These are phyloP conservation scores for Plumapathes pennacea DNA, from an alignment of 92 coral and sea anemone species.

Conservation along the genomic window DNA sequence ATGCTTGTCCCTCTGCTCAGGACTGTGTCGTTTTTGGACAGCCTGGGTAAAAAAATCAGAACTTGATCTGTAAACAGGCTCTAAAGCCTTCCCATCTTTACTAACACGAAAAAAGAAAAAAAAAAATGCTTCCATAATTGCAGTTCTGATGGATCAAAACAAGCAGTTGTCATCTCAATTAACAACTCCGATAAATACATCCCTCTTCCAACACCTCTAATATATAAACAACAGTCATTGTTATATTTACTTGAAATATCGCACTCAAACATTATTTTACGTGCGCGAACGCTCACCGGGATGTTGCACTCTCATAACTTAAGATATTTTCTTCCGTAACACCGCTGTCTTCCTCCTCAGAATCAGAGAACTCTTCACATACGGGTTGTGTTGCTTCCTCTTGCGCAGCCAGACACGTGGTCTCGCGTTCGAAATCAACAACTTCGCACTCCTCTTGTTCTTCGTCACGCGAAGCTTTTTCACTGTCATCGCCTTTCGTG, in stretches of 20 bases:
- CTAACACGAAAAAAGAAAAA: background rate
- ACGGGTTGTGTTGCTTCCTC: conserved; percentile 39
- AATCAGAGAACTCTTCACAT: conserved; percentile 26
- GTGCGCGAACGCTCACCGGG: too few relatives aligned
- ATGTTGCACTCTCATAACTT: too few relatives aligned
- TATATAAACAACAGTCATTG: too few relatives aligned
- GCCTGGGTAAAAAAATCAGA: conserved; percentile 21
- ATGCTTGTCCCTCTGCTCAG: conserved; percentile 85
- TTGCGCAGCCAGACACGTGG: conserved; percentile 16
- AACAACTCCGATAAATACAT: too few relatives aligned
- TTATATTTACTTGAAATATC: too few relatives aligned
- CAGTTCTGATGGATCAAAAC: conserved; percentile 3
- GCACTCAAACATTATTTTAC: too few relatives aligned
- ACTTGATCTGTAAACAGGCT: background rate
- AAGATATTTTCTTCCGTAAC: too few relatives aligned
- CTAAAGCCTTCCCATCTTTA: background rate
- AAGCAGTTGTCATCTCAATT: conserved; percentile 1
- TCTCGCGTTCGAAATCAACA: conserved; percentile 6
- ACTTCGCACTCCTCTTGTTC: conserved; percentile 68
- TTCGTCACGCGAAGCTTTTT: background rate
- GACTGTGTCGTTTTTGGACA: conserved; percentile 70
- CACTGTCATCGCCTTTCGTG: conserved; percentile 1
- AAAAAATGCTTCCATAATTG: background rate
- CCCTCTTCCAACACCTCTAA: too few relatives aligned
- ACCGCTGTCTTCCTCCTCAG: conserved; percentile 5